Evolutionary conservation across 2,888 invertebrate genomes (phyloP).

Genomic region (Epinotia demarniana): DNA sequence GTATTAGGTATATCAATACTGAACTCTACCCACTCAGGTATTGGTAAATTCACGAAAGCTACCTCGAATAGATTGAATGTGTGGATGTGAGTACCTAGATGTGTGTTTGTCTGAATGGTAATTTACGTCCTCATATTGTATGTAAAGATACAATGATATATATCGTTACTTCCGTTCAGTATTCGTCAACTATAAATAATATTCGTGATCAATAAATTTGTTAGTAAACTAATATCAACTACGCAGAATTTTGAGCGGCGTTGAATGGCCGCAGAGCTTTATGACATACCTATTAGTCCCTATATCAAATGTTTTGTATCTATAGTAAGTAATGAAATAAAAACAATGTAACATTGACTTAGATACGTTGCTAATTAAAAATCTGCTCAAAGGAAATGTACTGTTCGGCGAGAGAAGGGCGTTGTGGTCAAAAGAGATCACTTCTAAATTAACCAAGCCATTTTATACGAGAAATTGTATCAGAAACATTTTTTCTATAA

Average conservation of each 20-base stretch:
- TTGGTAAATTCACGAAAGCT: neutral
- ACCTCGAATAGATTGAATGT: neutral
- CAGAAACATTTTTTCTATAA: neutral
- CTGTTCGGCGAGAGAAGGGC: neutral
- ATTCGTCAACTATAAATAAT: neutral
- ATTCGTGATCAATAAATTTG: neutral
- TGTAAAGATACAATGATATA: too few species aligned
- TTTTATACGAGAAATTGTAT: neutral
- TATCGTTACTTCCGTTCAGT: neutral
- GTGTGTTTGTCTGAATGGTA: too few species aligned
- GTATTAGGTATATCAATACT: neutral
- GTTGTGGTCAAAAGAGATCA: neutral
- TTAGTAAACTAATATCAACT: conserved; percentile 3
- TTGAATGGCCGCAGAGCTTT: neutral
- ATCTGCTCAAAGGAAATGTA: neutral
- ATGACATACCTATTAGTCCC: neutral
- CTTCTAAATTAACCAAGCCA: conserved; percentile 10
- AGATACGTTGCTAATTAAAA: neutral
- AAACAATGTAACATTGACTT: neutral
- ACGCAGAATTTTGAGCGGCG: neutral
- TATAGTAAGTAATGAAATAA: neutral
- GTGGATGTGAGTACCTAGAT: too few species aligned
- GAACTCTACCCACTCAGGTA: neutral
- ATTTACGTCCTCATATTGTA: too few species aligned
- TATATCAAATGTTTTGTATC: neutral